These are phyloP conservation scores for Mesoclemmys tuberculata DNA, from an alignment of 2,113 vertebrate genomes.

Conservation along the genomic window DNA sequence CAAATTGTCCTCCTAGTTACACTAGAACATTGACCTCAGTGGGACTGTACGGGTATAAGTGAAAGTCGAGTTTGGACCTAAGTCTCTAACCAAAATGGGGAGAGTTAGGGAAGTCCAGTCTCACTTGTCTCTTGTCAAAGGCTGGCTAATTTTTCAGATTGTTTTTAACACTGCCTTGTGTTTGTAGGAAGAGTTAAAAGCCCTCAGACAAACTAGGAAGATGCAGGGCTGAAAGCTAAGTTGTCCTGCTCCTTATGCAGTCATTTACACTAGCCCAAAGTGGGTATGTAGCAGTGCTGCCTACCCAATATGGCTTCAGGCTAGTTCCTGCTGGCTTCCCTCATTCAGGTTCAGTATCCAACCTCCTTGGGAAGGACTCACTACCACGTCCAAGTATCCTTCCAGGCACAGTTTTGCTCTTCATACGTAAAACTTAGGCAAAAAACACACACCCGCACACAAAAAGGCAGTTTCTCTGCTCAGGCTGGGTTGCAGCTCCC, in stretches of 20 bases:
- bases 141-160: not conserved
- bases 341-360: not conserved
- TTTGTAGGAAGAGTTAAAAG: not conserved
- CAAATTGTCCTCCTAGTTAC: not conserved
- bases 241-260: not conserved
- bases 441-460: not conserved
- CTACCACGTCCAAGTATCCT: not conserved
- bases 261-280: not conserved
- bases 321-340: not conserved
- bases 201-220: no score
- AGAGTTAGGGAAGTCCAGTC: no score
- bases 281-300: not conserved
- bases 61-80: not conserved
- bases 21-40: not conserved
- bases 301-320: not conserved
- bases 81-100: not conserved
- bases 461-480: not conserved
- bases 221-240: no score
- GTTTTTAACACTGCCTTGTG: not conserved
- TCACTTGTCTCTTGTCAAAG: not conserved
- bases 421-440: not conserved
- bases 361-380: no score
- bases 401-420: not conserved
- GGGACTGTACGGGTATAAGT: not conserved
- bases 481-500: no score